These are phyloP conservation scores for Tuta absoluta DNA, from an alignment of 2,888 invertebrate genomes.

Conservation along the genomic window DNA sequence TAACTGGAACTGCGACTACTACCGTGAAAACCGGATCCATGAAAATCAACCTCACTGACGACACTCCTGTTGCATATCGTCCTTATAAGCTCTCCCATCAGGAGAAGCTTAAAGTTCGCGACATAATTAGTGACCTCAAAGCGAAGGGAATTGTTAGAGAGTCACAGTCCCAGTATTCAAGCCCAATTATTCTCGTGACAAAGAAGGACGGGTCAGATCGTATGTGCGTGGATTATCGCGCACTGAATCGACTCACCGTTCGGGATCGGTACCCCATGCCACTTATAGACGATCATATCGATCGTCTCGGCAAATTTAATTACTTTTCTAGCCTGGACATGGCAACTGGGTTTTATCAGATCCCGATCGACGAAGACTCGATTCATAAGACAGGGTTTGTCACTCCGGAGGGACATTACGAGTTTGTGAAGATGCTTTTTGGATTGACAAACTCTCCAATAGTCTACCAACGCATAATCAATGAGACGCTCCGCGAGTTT, in stretches of 20 bases:
- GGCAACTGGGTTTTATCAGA: too few species aligned
- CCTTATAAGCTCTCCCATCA: conserved; percentile 22
- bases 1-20: too few species aligned
- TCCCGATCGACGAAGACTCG: too few species aligned
- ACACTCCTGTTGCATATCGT: conserved; percentile 21
- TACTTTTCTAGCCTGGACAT: conserved; percentile 24
- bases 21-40: too few species aligned
- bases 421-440: too few species aligned
- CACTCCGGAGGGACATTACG: too few species aligned
- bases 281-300: conserved; percentile 24
- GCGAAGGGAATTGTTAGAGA: conserved; percentile 26
- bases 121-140: conserved; percentile 23
- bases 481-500: too few species aligned
- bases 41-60: conserved; percentile 19
- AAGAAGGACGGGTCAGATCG: conserved; percentile 34
- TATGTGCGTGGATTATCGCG: conserved; percentile 25
- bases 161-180: conserved; percentile 38
- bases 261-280: conserved; percentile 25
- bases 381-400: too few species aligned
- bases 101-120: conserved; percentile 25
- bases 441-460: too few species aligned
- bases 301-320: conserved; percentile 14
- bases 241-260: conserved; percentile 21
- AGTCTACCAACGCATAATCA: too few species aligned
- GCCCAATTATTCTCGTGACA: too few species aligned